Conservation (phyloP, 2,113 vertebrate genomes). For the Myodes glareolus region DNA sequence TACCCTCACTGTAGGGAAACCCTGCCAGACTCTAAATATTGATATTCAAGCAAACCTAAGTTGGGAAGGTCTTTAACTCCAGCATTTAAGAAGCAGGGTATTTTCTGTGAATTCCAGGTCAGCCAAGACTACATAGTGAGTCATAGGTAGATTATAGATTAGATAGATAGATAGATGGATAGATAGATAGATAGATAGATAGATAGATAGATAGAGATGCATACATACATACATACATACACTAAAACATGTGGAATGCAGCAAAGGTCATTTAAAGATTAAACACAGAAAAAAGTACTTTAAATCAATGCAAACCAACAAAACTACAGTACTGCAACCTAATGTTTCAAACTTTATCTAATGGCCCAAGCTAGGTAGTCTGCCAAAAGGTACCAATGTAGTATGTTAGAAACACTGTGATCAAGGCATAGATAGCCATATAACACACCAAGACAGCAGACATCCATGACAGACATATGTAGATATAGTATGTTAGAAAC, state of each 20-base stretch:
- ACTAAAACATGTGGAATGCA: neutral
- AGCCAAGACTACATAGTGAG: neutral
- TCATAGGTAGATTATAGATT: neutral
- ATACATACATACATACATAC: no score
- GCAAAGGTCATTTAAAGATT: neutral
- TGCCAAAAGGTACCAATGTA: no score
- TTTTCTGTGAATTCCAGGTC: neutral
- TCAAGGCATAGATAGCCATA: no score
- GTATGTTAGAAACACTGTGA: no score
- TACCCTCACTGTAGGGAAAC: neutral
- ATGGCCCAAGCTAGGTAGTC: neutral
- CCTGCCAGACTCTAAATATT: neutral
- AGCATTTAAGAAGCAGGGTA: neutral
- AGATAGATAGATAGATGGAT: neutral
- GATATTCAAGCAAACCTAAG: neutral
- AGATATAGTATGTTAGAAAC: neutral
- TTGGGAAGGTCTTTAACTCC: neutral
- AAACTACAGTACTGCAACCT: neutral
- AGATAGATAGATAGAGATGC: neutral
- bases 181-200: neutral
- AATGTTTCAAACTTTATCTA: neutral
- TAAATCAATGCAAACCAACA: neutral
- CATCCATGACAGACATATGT: no score
- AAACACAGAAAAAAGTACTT: no score
- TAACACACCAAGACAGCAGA: no score